phyloP scores from a whole-genome alignment of 2,797 vertebrate genomes.

The Liparis tanakae region DNA sequence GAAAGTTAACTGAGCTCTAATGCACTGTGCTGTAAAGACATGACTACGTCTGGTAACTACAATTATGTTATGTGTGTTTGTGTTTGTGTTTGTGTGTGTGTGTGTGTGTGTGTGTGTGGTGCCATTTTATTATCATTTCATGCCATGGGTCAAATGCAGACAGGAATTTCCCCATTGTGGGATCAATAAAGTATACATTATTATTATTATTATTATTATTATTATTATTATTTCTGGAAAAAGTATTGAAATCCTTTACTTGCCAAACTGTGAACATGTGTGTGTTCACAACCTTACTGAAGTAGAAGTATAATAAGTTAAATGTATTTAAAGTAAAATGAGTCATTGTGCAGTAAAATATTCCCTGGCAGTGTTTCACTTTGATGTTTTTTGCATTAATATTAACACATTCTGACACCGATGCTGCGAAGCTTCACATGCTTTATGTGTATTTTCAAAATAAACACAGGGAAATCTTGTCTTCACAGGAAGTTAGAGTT shows the following conservation, averaged over 20 bases:
- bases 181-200: too few species aligned
- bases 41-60: neutral
- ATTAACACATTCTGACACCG: neutral
- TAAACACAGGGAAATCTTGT: neutral
- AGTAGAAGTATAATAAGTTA: neutral
- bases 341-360: neutral
- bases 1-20: neutral
- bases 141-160: too few species aligned
- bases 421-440: neutral
- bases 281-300: neutral
- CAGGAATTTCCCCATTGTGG: too few species aligned
- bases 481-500: neutral
- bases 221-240: rapidly evolving
- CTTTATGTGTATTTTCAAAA: neutral
- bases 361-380: neutral
- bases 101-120: neutral
- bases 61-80: neutral
- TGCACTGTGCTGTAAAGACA: neutral
- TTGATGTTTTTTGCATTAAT: neutral
- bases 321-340: neutral
- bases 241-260: neutral
- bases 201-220: too few species aligned
- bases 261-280: neutral
- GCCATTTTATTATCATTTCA: neutral
- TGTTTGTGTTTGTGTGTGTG: neutral